Evolutionary conservation across 1,140 invertebrate species (phyloP).

Genomic region (Adoxophyes honmai): DNA sequence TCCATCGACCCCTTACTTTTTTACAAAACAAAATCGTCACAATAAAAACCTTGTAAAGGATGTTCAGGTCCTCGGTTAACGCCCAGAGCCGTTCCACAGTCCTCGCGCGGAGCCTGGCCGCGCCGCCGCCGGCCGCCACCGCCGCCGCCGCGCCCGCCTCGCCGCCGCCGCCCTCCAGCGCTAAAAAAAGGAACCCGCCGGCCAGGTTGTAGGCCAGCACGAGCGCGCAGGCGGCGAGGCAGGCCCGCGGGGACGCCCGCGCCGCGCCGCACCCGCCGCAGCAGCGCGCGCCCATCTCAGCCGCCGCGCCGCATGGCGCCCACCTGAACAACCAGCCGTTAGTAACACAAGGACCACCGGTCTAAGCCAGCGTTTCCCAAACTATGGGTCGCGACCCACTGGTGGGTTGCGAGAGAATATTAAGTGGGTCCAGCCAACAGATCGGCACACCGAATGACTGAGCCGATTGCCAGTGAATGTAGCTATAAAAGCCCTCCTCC

Average conservation of each 20-base stretch:
- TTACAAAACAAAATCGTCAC: no score
- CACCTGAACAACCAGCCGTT: neutral
- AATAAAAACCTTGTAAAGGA: conserved; percentile 95
- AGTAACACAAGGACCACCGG: neutral
- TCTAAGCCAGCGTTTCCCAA: no score
- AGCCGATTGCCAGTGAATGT: no score
- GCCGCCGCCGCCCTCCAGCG: conserved; percentile 86
- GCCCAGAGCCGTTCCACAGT: conserved; percentile 93
- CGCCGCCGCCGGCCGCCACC: conserved; percentile 74
- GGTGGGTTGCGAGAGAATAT: neutral
- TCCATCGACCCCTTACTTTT: no score
- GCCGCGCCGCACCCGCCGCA: conserved; percentile 18
- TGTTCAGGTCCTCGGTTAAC: conserved; percentile 95
- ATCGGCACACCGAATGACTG: no score
- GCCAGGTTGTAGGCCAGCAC: conserved; percentile 93
- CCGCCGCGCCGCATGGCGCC: neutral
- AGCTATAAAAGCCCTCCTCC: no score
- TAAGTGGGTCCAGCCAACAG: no score
- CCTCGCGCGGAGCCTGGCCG: conserved; percentile 72
- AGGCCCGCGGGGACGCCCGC: conserved; percentile 63
- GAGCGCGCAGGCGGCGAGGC: conserved; percentile 87
- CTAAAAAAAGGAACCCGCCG: conserved; percentile 94
- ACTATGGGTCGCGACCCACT: no score
- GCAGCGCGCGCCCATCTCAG: neutral
- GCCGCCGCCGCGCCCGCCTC: conserved; percentile 76